Conservation (phyloP, 1,140 invertebrate species). For the Drosophila kikkawai region DNA sequence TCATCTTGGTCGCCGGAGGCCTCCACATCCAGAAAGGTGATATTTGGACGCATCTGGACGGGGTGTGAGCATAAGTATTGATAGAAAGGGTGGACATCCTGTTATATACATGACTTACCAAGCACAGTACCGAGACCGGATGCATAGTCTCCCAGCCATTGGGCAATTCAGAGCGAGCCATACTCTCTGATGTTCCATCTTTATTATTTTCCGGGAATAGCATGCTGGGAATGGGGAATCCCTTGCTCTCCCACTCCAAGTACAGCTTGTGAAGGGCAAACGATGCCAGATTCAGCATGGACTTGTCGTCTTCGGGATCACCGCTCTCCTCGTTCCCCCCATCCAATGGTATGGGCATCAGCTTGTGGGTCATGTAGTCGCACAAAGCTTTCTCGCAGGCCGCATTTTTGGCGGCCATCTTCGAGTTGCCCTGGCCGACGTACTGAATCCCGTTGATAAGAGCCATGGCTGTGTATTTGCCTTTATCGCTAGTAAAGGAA, state of each 20-base stretch:
- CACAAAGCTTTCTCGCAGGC: conserved; percentile 91
- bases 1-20: conserved; percentile 87
- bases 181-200: conserved; percentile 48
- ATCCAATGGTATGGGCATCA: conserved; percentile 46
- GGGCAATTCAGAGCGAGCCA: conserved; percentile 86
- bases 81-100: too few relatives aligned
- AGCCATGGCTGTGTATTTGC: conserved; percentile 54
- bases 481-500: not conserved
- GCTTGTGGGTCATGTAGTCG: conserved; percentile 87
- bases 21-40: conserved; percentile 87
- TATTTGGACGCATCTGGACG: conserved; percentile 88
- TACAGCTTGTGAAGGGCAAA: conserved; percentile 92
- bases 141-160: conserved; percentile 88
- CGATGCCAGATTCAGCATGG: conserved; percentile 91
- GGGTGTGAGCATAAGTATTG: conserved; percentile 17
- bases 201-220: conserved; percentile 60
- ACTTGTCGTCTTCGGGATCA: conserved; percentile 86
- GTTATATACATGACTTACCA: conserved; percentile 38
- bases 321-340: conserved; percentile 48
- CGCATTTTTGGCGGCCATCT: conserved; percentile 87
- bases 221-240: conserved; percentile 87
- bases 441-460: conserved; percentile 74
- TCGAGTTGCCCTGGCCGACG: conserved; percentile 85
- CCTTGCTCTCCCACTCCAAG: conserved; percentile 90
- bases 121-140: conserved; percentile 89